Conservation (phyloP, 2,888 invertebrate species). For the Dicyrtoma fusca region DNA sequence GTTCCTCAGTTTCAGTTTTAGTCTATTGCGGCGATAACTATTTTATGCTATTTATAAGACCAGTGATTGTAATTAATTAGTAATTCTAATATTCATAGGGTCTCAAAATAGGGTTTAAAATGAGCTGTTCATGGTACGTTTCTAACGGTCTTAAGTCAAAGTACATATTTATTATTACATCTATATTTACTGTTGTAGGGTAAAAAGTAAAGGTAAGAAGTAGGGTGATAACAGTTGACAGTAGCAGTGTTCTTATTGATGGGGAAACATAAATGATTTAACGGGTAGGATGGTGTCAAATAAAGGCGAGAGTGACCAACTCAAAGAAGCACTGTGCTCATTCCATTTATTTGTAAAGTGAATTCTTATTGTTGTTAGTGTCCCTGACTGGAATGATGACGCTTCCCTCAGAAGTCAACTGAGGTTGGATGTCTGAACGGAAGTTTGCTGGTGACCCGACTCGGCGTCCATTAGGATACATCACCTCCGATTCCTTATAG, state of each 20-base stretch:
- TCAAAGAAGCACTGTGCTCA: not conserved
- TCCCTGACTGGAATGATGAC: slow-evolving; percentile 56
- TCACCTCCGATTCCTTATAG: slow-evolving; percentile 55
- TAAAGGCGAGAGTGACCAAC: not conserved
- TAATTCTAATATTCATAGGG: too few species aligned
- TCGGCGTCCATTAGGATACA: slow-evolving; percentile 56
- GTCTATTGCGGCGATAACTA: too few species aligned
- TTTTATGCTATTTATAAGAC: too few species aligned
- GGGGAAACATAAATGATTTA: not conserved
- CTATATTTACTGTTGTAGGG: not conserved
- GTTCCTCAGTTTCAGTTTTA: too few species aligned
- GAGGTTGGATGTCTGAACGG: slow-evolving; percentile 46
- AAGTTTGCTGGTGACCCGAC: slow-evolving; percentile 48
- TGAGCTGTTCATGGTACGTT: too few species aligned
- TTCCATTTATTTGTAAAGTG: slow-evolving; percentile 38
- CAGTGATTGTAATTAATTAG: too few species aligned
- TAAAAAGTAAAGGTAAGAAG: not conserved
- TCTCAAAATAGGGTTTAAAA: too few species aligned
- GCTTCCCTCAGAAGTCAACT: slow-evolving; percentile 52
- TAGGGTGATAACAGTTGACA: slow-evolving; percentile 11
- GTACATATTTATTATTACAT: too few species aligned
- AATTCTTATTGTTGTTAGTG: slow-evolving; percentile 52
- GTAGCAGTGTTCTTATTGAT: not conserved
- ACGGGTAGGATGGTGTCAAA: not conserved
- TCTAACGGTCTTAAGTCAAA: too few species aligned